phyloP scores from a whole-genome alignment of 2,113 vertebrate genomes.

The Martes martes region DNA sequence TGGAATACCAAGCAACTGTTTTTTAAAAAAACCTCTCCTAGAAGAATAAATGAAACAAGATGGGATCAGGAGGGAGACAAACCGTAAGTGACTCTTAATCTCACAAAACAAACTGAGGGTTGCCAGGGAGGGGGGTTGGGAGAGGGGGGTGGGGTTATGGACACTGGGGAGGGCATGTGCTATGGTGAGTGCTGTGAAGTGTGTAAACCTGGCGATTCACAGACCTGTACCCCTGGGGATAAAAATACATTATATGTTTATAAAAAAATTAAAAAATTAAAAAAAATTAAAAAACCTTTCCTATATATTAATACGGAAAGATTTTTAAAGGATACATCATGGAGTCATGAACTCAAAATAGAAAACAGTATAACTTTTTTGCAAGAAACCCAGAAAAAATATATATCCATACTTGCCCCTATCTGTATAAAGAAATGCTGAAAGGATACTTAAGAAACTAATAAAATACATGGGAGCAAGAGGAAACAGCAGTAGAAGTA shows the following conservation, averaged over 20 bases:
- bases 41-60: too few relatives aligned
- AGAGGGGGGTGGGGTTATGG: too few relatives aligned
- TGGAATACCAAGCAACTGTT: not conserved
- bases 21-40: not conserved
- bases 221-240: too few relatives aligned
- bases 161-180: too few relatives aligned
- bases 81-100: too few relatives aligned
- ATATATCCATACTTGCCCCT: not conserved
- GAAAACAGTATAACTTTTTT: not conserved
- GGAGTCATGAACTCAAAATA: not conserved
- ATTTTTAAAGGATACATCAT: not conserved
- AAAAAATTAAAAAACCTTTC: not conserved
- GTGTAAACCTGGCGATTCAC: too few relatives aligned
- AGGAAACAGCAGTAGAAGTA: not conserved
- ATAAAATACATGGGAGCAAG: not conserved
- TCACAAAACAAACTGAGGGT: too few relatives aligned
- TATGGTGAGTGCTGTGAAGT: too few relatives aligned
- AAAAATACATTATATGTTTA: too few relatives aligned
- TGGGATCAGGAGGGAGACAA: too few relatives aligned
- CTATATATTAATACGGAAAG: not conserved
- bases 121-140: too few relatives aligned
- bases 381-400: not conserved
- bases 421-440: constrained; percentile 10
- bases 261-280: too few relatives aligned
- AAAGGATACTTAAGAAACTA: not conserved